Conservation (phyloP, 1,140 invertebrate species). For the Drosophila kepulauana region DNA sequence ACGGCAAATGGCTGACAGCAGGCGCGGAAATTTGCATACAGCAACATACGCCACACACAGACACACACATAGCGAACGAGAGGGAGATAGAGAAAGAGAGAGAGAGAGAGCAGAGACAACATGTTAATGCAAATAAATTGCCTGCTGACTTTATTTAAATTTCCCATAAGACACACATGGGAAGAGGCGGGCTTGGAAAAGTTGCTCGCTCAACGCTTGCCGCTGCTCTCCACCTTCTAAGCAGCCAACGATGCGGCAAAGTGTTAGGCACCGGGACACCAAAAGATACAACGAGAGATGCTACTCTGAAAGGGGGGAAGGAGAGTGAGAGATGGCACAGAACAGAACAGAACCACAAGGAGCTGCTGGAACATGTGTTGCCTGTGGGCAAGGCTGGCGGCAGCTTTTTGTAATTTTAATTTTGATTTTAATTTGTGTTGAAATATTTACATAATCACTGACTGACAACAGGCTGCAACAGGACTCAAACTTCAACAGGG, state of each 20-base stretch:
- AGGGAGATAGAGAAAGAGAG: conserved; percentile 19
- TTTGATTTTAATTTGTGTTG: conserved; percentile 84
- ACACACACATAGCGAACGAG: conserved; percentile 27
- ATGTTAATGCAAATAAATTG: conserved; percentile 84
- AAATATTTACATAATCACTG: conserved; percentile 84
- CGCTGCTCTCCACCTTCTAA: conserved; percentile 40
- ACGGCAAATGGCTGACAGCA: conserved; percentile 63
- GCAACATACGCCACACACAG: conserved; percentile 55
- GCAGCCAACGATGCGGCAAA: conserved; percentile 61
- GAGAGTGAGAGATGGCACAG: not conserved
- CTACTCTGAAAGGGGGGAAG: too few species aligned
- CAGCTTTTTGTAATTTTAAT: conserved; percentile 84
- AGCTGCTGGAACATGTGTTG: conserved; percentile 70
- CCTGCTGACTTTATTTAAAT: conserved; percentile 84
- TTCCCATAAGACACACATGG: conserved; percentile 81
- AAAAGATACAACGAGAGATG: not conserved
- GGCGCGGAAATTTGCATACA: conserved; percentile 75
- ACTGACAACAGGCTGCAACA: conserved; percentile 71
- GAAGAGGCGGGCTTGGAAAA: not conserved
- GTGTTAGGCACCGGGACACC: conserved; percentile 50
- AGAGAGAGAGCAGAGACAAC: conserved; percentile 51
- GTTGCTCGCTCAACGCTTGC: not conserved
- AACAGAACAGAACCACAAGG: conserved; percentile 34
- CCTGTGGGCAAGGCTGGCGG: conserved; percentile 55
- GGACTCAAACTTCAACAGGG: conserved; percentile 37